phyloP scores from a whole-genome alignment of 2,113 vertebrate species.

The Cepphus grylle region DNA sequence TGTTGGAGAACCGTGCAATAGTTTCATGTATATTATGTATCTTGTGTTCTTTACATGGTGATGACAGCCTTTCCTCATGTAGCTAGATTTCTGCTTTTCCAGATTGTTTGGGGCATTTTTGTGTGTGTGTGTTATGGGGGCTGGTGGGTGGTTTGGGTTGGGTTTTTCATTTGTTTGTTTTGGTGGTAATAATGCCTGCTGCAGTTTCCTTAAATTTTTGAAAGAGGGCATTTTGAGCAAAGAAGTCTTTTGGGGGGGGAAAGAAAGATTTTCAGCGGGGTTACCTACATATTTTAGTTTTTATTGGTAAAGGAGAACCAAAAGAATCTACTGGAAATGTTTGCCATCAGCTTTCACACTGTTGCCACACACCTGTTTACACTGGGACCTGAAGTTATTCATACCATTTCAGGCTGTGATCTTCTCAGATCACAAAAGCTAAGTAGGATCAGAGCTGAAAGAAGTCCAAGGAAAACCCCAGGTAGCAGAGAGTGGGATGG shows the following conservation, averaged over 20 bases:
- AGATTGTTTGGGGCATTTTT: background rate
- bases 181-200: background rate
- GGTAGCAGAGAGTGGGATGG: background rate
- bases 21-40: background rate
- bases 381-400: background rate
- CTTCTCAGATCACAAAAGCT: background rate
- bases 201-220: background rate
- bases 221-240: background rate
- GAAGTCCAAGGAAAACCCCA: background rate
- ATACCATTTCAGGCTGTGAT: background rate
- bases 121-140: background rate
- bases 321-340: background rate
- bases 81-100: background rate
- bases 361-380: background rate
- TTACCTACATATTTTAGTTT: background rate
- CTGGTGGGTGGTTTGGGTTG: fast-evolving
- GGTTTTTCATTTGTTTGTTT: background rate
- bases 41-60: background rate
- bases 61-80: background rate
- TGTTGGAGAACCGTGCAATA: background rate
- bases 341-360: background rate
- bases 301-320: background rate
- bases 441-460: background rate
- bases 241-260: fast-evolving
- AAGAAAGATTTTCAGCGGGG: background rate